phyloP scores from a whole-genome alignment of 2,888 invertebrate genomes.

The Andricus curvator region DNA sequence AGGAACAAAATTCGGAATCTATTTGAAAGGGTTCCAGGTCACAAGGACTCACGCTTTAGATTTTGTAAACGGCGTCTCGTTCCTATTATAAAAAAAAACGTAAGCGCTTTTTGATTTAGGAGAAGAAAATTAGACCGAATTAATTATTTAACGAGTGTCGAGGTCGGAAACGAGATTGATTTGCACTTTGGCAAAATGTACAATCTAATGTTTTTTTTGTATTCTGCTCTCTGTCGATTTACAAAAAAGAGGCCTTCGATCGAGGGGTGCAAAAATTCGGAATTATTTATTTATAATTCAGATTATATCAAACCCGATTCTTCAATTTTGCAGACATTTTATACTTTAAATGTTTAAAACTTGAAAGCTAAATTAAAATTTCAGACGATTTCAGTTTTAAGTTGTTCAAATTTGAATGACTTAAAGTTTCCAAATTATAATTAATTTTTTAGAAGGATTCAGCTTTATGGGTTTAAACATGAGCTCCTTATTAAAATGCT shows the following conservation, averaged over 20 bases:
- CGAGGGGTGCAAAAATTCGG: too few species aligned
- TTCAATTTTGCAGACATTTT: too few species aligned
- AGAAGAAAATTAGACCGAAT: slow-evolving; percentile 28
- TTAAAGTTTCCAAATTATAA: too few species aligned
- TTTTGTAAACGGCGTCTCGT: slow-evolving; percentile 63
- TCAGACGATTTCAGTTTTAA: too few species aligned
- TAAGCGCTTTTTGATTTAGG: slow-evolving; percentile 2
- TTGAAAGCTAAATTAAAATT: too few species aligned
- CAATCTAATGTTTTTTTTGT: not conserved
- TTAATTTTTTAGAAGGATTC: too few species aligned
- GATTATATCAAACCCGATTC: too few species aligned
- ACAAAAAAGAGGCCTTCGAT: not conserved
- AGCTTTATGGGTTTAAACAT: too few species aligned
- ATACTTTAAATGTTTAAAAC: too few species aligned
- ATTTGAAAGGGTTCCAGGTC: slow-evolving; percentile 49
- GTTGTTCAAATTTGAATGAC: too few species aligned
- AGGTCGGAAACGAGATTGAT: slow-evolving; percentile 3
- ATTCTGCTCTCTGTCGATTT: not conserved
- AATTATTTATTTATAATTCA: too few species aligned
- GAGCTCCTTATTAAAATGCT: too few species aligned
- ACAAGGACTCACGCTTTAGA: slow-evolving; percentile 60
- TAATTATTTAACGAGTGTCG: slow-evolving; percentile 6
- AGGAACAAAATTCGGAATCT: not conserved
- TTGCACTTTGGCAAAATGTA: not conserved
- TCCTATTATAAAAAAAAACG: slow-evolving; percentile 59